phyloP scores from a whole-genome alignment of 53 echinoderm and acorn worm genomes.

The Arbacia lixula region DNA sequence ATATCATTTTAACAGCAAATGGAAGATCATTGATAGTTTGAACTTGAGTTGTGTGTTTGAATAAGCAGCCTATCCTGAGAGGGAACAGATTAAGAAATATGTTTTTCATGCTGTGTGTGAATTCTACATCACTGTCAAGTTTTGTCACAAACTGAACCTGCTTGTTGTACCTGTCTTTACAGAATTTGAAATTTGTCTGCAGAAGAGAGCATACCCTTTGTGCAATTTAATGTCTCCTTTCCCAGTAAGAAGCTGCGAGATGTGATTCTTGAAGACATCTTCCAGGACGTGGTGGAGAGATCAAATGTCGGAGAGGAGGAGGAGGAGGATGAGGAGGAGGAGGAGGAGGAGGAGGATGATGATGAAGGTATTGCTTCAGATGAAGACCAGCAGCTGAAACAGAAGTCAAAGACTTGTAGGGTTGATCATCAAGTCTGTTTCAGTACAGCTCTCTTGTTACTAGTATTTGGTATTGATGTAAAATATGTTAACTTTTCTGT shows the following conservation, averaged over 20 bases:
- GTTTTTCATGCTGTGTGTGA: too few relatives aligned
- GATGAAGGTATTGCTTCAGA: constrained; percentile 56
- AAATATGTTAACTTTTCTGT: too few relatives aligned
- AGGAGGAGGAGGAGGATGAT: constrained; percentile 54
- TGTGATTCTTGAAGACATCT: constrained; percentile 74
- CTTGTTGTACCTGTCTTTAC: too few relatives aligned
- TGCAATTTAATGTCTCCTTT: neutral
- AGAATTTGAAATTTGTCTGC: neutral
- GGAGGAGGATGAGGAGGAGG: constrained; percentile 64
- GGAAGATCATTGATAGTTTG: too few relatives aligned
- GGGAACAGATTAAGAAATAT: too few relatives aligned
- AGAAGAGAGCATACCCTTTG: neutral
- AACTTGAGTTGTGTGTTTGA: too few relatives aligned
- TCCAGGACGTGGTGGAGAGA: constrained; percentile 74
- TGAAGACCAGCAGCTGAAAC: constrained; percentile 23
- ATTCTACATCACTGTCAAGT: too few relatives aligned
- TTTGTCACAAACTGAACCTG: too few relatives aligned
- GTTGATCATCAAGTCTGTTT: neutral
- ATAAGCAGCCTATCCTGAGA: too few relatives aligned
- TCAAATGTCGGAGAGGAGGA: constrained; percentile 67
- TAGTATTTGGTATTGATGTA: too few relatives aligned
- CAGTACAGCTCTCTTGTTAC: too few relatives aligned
- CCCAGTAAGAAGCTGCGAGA: constrained; percentile 72
- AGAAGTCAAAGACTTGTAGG: neutral
- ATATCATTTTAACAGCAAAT: too few relatives aligned